Conservation (phyloP, 2,113 vertebrate species). For the Nycticryphes semicollaris region DNA sequence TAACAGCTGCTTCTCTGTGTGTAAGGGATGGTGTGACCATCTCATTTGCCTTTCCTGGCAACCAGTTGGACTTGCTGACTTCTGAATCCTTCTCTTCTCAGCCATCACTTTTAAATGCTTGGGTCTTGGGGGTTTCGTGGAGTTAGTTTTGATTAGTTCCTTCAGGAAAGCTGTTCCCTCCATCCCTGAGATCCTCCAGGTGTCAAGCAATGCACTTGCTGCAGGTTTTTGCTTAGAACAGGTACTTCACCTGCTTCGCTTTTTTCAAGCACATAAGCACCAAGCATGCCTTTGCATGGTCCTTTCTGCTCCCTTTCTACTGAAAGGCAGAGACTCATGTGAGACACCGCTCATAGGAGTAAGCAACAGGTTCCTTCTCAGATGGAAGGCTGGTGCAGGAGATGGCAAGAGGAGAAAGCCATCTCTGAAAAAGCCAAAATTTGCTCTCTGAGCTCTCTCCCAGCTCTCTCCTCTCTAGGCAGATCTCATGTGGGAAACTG, state of each 20-base stretch:
- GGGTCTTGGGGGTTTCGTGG: not conserved
- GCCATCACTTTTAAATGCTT: not conserved
- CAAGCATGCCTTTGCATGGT: fast-evolving
- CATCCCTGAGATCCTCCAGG: not conserved
- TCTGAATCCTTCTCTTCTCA: not conserved
- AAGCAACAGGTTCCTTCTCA: not conserved
- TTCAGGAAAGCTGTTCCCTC: not conserved
- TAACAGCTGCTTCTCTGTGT: not conserved
- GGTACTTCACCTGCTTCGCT: not conserved
- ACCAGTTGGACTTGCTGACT: not conserved
- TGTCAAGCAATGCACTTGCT: not conserved
- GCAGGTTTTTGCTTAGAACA: not conserved
- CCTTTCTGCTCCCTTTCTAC: not conserved
- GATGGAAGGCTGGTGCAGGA: not conserved
- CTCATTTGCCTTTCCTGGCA: not conserved
- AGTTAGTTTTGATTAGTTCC: not conserved
- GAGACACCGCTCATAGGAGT: not conserved
- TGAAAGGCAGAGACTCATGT: not conserved
- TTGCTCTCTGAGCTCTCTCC: not conserved
- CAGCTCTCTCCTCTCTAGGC: not conserved
- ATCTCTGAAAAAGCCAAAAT: not conserved
- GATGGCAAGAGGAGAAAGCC: not conserved
- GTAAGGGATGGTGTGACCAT: not conserved
- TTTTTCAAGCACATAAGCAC: not conserved
- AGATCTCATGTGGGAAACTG: not conserved